Percentiles rank a stretch among this genome's conserved stretches.
Evolutionary conservation across 2,797 vertebrate genomes (phyloP).

Genomic region (Mallotus villosus): DNA sequence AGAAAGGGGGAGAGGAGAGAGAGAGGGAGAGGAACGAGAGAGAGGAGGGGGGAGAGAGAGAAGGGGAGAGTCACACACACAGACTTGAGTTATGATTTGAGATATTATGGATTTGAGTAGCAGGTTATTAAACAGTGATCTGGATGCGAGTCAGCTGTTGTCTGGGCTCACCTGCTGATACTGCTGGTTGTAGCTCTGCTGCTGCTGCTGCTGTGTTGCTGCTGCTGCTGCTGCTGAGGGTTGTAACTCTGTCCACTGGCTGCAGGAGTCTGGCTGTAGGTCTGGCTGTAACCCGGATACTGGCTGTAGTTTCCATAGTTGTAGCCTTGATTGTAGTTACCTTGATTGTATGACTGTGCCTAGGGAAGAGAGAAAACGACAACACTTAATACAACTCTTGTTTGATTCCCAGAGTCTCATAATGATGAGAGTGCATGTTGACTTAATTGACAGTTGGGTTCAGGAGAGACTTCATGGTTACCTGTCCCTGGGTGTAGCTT

Average conservation of each 20-base stretch:
- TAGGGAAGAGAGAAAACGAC: background rate
- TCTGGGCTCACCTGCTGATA: slow-evolving; percentile 84
- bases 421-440: no score
- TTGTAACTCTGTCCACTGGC: slow-evolving; percentile 70
- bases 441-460: no score
- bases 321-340: slow-evolving; percentile 82
- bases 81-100: background rate
- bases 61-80: background rate
- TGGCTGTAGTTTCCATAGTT: slow-evolving; percentile 84
- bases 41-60: slow-evolving; percentile 4
- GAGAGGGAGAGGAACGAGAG: background rate
- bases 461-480: background rate
- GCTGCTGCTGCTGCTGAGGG: slow-evolving; percentile 75
- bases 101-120: background rate
- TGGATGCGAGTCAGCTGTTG: background rate
- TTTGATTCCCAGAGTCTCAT: no score
- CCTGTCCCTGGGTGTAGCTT: slow-evolving; percentile 69
- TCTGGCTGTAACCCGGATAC: slow-evolving; percentile 81
- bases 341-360: slow-evolving; percentile 61
- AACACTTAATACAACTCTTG: background rate
- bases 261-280: slow-evolving; percentile 49
- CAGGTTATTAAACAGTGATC: background rate
- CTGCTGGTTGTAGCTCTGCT: slow-evolving; percentile 82
- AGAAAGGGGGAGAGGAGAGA: background rate
- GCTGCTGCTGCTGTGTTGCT: slow-evolving; percentile 75